These are phyloP conservation scores for Cochlearius cochlearius DNA, from an alignment of 2,113 vertebrate species.

Conservation along the genomic window DNA sequence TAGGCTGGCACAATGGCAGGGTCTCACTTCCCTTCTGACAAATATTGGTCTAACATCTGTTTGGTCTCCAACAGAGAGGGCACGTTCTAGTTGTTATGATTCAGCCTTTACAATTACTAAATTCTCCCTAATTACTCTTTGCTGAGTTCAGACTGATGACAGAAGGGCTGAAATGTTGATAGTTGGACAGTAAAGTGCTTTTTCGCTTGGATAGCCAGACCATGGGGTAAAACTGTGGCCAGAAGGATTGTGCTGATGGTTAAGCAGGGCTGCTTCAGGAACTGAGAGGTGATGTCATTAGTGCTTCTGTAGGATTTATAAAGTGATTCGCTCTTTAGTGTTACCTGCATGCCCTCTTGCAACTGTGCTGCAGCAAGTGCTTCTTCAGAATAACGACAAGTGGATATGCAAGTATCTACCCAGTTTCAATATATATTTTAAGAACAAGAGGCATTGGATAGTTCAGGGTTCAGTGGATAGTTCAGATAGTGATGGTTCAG, in stretches of 20 bases:
- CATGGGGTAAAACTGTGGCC: background rate
- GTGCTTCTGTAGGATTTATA: background rate
- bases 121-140: background rate
- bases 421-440: background rate
- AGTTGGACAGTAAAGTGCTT: background rate
- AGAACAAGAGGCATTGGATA: background rate
- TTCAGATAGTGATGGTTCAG: background rate
- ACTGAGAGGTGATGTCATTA: background rate
- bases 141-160: background rate
- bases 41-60: background rate
- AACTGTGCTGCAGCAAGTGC: background rate
- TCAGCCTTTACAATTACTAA: background rate
- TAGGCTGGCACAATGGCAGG: background rate
- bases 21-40: background rate
- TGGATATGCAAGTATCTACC: background rate
- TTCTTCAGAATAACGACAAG: background rate
- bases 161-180: background rate
- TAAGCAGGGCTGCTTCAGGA: background rate
- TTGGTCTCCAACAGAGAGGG: background rate
- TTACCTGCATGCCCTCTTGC: background rate
- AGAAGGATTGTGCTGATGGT: background rate
- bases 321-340: background rate
- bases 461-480: background rate
- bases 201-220: background rate
- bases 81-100: background rate